phyloP scores from a whole-genome alignment of 2,888 invertebrate genomes.

The Pristionchus entomophagus region DNA sequence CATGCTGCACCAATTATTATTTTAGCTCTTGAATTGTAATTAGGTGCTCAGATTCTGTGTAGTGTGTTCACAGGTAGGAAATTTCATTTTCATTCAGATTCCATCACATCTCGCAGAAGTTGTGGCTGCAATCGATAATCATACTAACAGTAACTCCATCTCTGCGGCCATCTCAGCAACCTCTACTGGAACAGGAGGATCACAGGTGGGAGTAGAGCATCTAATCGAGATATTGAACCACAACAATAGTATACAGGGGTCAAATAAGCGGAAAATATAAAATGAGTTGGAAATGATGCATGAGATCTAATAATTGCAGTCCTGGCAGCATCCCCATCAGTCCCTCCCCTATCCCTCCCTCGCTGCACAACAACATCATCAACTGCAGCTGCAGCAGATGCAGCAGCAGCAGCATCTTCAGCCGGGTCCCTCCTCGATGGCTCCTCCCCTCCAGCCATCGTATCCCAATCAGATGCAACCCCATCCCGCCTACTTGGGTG shows the following conservation, averaged over 20 bases:
- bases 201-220: too few relatives aligned
- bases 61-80: too few relatives aligned
- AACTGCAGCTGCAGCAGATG: not conserved
- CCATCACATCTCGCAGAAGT: not conserved
- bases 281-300: too few relatives aligned
- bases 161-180: not conserved
- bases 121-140: not conserved
- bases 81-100: too few relatives aligned
- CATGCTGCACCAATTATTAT: too few relatives aligned
- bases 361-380: not conserved
- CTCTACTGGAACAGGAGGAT: too few relatives aligned
- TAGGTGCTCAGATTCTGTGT: too few relatives aligned
- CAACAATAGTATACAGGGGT: too few relatives aligned
- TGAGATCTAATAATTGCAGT: not conserved
- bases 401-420: not conserved
- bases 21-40: too few relatives aligned
- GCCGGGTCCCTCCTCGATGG: not conserved
- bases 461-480: not conserved
- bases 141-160: not conserved
- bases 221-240: too few relatives aligned
- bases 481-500: conserved; percentile 3
- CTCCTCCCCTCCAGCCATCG: not conserved
- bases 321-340: not conserved
- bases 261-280: too few relatives aligned
- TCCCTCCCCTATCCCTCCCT: not conserved